These are phyloP conservation scores for Oithona nana DNA, from an alignment of 2,888 invertebrate genomes.

Conservation along the genomic window DNA sequence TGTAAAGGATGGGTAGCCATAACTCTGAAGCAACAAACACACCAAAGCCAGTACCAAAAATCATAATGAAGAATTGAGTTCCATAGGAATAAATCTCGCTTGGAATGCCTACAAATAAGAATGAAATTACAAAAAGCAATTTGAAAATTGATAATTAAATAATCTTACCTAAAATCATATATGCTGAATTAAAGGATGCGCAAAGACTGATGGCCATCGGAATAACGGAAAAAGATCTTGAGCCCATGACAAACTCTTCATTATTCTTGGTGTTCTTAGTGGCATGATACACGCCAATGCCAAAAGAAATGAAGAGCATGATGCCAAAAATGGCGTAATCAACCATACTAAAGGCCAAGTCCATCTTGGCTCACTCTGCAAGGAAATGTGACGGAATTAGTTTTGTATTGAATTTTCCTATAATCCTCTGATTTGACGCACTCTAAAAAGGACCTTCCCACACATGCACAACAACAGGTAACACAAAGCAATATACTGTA, in stretches of 20 bases:
- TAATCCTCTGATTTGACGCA: too few relatives aligned
- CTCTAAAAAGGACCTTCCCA: too few relatives aligned
- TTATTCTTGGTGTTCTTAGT: background rate
- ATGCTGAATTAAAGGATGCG: slow-evolving; percentile 1
- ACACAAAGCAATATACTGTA: too few relatives aligned
- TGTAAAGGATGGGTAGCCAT: background rate
- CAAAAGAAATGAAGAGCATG: background rate
- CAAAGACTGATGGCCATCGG: background rate
- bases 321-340: background rate
- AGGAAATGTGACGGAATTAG: too few relatives aligned
- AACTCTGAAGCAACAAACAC: background rate
- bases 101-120: too few relatives aligned
- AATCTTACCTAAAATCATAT: slow-evolving; percentile 2
- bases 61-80: background rate
- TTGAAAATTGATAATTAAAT: too few relatives aligned
- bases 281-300: background rate
- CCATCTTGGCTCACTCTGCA: too few relatives aligned
- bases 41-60: background rate
- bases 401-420: too few relatives aligned
- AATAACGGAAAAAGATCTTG: background rate
- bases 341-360: background rate
- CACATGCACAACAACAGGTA: too few relatives aligned
- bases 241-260: background rate
- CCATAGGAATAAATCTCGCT: slow-evolving; percentile 1
- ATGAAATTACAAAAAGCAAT: too few relatives aligned